phyloP scores from a whole-genome alignment of 2,888 invertebrate genomes.

The Stenichneumon culpator region DNA sequence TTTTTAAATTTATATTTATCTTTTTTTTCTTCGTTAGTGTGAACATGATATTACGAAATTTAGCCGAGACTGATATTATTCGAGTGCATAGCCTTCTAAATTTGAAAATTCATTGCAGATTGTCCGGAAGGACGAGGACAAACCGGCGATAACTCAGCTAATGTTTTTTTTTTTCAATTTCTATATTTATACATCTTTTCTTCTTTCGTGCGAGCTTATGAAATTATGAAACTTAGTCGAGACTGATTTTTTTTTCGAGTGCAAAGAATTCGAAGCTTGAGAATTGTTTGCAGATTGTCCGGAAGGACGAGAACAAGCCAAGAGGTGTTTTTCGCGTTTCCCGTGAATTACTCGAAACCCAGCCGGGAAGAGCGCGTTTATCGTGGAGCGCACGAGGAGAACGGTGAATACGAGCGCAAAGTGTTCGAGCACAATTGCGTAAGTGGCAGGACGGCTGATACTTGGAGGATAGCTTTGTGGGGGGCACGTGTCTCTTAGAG shows the following conservation, averaged over 20 bases:
- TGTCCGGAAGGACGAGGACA: background rate
- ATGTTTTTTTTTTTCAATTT: background rate
- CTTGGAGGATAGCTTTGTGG: conserved; percentile 17
- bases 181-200: background rate
- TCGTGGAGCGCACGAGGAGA: background rate
- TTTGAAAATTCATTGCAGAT: background rate
- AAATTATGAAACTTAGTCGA: too few species aligned
- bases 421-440: conserved; percentile 45
- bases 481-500: conserved; percentile 61
- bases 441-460: conserved; percentile 39
- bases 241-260: too few species aligned
- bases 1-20: background rate
- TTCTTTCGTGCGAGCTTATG: background rate
- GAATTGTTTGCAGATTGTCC: background rate
- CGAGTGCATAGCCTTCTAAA: background rate
- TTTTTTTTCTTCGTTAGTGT: background rate
- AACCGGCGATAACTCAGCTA: background rate
- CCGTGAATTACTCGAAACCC: background rate
- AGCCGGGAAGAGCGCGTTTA: background rate
- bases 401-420: conserved; percentile 28
- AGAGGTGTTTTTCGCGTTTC: background rate
- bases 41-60: too few species aligned
- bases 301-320: background rate
- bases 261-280: background rate
- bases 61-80: too few species aligned